These are phyloP conservation scores for Tetragonula clypearis DNA, from an alignment of 1,140 invertebrate genomes.

Conservation along the genomic window DNA sequence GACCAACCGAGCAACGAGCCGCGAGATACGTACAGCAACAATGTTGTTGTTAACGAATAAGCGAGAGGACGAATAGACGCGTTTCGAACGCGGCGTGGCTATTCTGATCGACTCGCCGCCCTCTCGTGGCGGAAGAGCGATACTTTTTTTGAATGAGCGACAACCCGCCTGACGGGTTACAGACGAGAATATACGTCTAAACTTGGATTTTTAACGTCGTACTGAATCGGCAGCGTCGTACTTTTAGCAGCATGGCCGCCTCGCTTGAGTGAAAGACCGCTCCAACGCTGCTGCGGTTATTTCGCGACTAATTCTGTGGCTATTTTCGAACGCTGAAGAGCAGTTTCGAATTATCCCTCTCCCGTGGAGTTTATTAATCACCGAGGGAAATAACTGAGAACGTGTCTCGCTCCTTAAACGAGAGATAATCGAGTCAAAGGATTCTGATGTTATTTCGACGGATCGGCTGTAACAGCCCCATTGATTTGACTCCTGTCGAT, in stretches of 20 bases:
- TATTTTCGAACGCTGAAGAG: not conserved
- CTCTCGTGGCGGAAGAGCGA: not conserved
- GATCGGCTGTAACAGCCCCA: not conserved
- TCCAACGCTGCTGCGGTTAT: not conserved
- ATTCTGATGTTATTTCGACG: not conserved
- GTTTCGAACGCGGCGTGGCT: not conserved
- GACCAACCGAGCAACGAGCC: not conserved
- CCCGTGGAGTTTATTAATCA: not conserved
- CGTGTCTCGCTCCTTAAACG: not conserved
- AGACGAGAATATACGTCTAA: not conserved
- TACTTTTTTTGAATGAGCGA: not conserved
- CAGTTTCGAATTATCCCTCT: not conserved
- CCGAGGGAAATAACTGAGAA: not conserved
- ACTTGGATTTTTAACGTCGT: not conserved
- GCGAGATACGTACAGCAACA: not conserved
- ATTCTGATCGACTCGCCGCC: not conserved
- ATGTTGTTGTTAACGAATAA: slow-evolving; percentile 1
- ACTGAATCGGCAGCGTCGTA: not conserved
- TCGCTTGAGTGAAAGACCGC: no score
- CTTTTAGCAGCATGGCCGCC: not conserved
- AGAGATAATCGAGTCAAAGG: not conserved
- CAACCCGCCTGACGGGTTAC: no score
- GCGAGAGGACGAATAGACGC: no score
- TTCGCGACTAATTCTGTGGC: no score
- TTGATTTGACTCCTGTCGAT: not conserved